Percentiles rank a stretch among this genome's conserved stretches.
Evolutionary conservation across 2,797 vertebrate genomes (phyloP).

Genomic region (Numenius phaeopus): DNA sequence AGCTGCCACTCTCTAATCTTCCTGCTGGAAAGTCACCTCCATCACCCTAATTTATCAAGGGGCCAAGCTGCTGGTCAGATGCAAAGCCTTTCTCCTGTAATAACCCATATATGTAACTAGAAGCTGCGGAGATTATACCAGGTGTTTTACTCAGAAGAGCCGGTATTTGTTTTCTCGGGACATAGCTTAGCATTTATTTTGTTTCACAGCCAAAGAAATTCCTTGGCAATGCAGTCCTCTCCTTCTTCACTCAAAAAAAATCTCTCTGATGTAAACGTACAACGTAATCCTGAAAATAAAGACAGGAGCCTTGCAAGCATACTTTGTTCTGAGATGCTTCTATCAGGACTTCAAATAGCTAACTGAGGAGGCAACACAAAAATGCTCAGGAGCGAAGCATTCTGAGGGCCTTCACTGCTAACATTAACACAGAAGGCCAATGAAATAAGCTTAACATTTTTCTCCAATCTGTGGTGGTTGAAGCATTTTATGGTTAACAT

Average conservation of each 20-base stretch:
- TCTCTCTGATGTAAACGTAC: not conserved
- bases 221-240: not conserved
- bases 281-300: not conserved
- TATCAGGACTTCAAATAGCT: not conserved
- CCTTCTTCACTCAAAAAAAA: not conserved
- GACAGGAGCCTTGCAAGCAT: not conserved
- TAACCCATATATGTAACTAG: too few species aligned
- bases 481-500: not conserved
- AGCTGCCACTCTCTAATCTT: constrained; percentile 72
- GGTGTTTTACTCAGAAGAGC: not conserved
- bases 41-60: constrained; percentile 67
- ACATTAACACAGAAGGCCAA: fast-evolving
- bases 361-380: not conserved
- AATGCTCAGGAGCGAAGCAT: fast-evolving
- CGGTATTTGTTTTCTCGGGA: not conserved
- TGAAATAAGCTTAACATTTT: fast-evolving
- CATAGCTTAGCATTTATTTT: not conserved
- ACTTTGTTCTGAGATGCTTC: not conserved
- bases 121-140: not conserved
- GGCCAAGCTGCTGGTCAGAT: not conserved
- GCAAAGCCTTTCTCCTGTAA: not conserved
- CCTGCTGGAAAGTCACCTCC: constrained; percentile 75
- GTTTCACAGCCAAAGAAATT: not conserved
- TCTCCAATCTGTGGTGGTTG: fast-evolving
- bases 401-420: not conserved